A percentile compares a stretch with the other conserved stretches of the same genome.
These are phyloP conservation scores for Ochotona princeps DNA, from an alignment of 2,113 vertebrate species.

Conservation along the genomic window DNA sequence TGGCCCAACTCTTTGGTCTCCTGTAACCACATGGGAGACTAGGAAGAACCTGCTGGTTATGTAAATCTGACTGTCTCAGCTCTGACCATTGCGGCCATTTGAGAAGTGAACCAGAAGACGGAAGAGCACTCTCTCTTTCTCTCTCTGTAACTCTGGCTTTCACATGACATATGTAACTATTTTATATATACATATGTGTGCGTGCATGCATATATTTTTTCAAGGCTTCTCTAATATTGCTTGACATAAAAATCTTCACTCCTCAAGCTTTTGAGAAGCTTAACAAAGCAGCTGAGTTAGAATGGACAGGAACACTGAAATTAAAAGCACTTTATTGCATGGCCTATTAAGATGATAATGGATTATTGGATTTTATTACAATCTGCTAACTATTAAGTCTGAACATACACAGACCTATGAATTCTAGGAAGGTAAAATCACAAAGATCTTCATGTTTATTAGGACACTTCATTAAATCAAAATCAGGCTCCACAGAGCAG, in stretches of 20 bases:
- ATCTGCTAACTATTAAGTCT: neutral
- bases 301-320: neutral
- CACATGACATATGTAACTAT: too few species aligned
- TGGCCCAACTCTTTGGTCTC: too few species aligned
- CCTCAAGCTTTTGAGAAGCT: neutral
- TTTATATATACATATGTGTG: too few species aligned
- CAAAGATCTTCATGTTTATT: neutral
- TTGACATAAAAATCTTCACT: neutral
- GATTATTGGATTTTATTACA: conserved; percentile 1
- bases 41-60: too few species aligned
- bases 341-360: neutral
- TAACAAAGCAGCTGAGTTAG: neutral
- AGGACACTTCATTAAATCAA: conserved; percentile 34
- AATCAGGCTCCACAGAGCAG: neutral
- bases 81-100: too few species aligned
- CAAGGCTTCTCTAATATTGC: neutral
- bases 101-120: too few species aligned
- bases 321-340: neutral
- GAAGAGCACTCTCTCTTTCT: too few species aligned
- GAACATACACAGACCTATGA: neutral
- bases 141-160: too few species aligned
- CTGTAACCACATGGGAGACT: too few species aligned
- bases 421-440: conserved; percentile 14
- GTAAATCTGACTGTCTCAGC: too few species aligned
- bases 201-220: too few species aligned